Conservation (phyloP, 2,797 vertebrate species). For the Cossypha heuglini region DNA sequence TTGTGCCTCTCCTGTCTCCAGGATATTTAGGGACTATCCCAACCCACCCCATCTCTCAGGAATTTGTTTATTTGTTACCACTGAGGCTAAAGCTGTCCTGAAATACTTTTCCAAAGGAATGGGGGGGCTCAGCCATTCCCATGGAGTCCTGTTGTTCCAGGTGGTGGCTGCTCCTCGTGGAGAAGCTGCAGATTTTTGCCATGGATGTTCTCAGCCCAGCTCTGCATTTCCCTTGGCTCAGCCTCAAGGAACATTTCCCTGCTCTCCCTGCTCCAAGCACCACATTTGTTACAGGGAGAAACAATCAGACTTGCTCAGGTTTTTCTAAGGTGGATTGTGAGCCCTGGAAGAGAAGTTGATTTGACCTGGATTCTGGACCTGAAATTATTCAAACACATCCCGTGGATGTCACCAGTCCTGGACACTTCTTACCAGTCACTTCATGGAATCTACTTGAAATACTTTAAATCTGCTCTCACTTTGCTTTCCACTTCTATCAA, state of each 20-base stretch:
- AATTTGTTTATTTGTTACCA: slow-evolving; percentile 12
- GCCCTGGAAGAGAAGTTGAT: neutral
- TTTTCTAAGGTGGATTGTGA: neutral
- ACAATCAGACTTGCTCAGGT: neutral
- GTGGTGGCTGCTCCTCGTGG: neutral
- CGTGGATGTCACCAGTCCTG: neutral
- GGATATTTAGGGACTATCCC: neutral
- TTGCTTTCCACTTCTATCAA: neutral
- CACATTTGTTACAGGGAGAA: neutral
- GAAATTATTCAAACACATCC: slow-evolving; percentile 31
- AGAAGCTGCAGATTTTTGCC: neutral
- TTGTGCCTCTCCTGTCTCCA: neutral
- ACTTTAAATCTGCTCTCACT: neutral
- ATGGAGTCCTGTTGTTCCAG: slow-evolving; percentile 10
- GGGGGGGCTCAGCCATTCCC: neutral
- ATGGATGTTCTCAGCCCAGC: neutral
- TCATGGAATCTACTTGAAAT: neutral
- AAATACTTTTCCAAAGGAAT: neutral
- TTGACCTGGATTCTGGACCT: slow-evolving; percentile 23
- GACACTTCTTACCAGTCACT: slow-evolving; percentile 8
- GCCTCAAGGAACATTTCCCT: neutral
- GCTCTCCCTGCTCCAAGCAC: neutral
- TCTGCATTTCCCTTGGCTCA: neutral
- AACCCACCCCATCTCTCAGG: neutral
- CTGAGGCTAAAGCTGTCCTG: neutral